These are phyloP conservation scores for Phthorimaea operculella DNA, from an alignment of 1,140 invertebrate genomes.

Conservation along the genomic window DNA sequence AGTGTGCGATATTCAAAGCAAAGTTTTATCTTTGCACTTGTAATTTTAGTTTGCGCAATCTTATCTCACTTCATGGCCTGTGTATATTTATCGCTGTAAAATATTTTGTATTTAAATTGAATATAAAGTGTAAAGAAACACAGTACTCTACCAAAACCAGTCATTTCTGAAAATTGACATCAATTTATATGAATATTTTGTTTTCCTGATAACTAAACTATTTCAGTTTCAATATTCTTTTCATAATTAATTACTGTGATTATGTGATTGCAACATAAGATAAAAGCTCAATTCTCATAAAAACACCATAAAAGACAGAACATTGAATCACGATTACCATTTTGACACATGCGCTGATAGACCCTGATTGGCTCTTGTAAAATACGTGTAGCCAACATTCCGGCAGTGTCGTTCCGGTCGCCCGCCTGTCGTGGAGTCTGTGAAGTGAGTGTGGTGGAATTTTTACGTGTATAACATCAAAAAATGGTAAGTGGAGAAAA, in stretches of 20 bases:
- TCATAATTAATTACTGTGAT: not conserved
- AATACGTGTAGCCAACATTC: slow-evolving; percentile 58
- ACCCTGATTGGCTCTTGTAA: slow-evolving; percentile 49
- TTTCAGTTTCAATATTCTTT: not conserved
- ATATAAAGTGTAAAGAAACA: not conserved
- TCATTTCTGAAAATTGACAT: not conserved
- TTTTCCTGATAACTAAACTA: not conserved
- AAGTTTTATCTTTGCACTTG: not conserved
- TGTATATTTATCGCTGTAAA: not conserved
- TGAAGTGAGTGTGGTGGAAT: slow-evolving; percentile 64
- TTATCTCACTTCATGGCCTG: not conserved
- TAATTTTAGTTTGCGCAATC: not conserved
- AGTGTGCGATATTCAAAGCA: slow-evolving; percentile 11
- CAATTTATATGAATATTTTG: not conserved
- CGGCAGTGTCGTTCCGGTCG: slow-evolving; percentile 64
- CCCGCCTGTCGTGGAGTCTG: slow-evolving; percentile 59
- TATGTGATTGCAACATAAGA: not conserved
- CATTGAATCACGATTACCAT: slow-evolving; percentile 39
- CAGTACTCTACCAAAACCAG: not conserved
- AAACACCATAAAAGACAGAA: slow-evolving; percentile 23
- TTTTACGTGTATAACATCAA: slow-evolving; percentile 65
- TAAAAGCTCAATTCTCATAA: not conserved
- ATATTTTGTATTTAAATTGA: not conserved
- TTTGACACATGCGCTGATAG: slow-evolving; percentile 66
- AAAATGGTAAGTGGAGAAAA: slow-evolving; percentile 65